Evolutionary conservation across 1,140 invertebrate species (phyloP).

Genomic region (Hyles euphorbiae): DNA sequence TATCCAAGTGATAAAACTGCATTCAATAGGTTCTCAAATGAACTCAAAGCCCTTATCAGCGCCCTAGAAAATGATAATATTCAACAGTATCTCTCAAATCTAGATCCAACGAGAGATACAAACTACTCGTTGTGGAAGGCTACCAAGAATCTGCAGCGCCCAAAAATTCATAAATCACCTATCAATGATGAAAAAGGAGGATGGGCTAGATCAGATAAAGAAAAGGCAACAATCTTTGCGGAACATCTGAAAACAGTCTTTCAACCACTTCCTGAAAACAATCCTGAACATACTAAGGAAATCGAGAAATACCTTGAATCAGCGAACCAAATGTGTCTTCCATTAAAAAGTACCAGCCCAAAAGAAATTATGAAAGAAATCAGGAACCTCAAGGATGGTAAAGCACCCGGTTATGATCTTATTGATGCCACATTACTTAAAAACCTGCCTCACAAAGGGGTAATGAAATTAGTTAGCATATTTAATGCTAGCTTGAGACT

Average conservation of each 20-base stretch:
- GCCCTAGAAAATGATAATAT: slow-evolving; percentile 14
- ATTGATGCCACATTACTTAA: slow-evolving; percentile 6
- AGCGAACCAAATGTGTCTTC: slow-evolving; percentile 13
- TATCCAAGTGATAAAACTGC: slow-evolving; percentile 20
- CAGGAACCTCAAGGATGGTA: slow-evolving; percentile 3
- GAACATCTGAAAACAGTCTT: too few relatives aligned
- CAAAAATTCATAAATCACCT: slow-evolving; percentile 15
- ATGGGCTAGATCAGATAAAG: slow-evolving; percentile 20
- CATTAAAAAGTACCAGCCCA: slow-evolving; percentile 11
- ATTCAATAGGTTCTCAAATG: slow-evolving; percentile 17
- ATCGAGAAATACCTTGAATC: slow-evolving; percentile 9
- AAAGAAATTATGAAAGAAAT: slow-evolving; percentile 12
- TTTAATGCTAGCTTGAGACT: slow-evolving; percentile 20
- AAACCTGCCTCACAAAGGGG: slow-evolving; percentile 7
- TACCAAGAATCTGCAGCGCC: slow-evolving; percentile 17
- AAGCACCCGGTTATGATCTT: slow-evolving; percentile 6
- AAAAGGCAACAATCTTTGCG: slow-evolving; percentile 17
- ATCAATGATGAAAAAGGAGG: slow-evolving; percentile 8
- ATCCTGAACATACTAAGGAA: slow-evolving; percentile 3
- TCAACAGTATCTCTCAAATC: slow-evolving; percentile 9
- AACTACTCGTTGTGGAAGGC: slow-evolving; percentile 23
- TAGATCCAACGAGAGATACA: slow-evolving; percentile 11
- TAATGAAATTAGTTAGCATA: neutral
- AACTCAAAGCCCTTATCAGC: slow-evolving; percentile 22
- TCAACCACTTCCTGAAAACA: slow-evolving; percentile 4